Evolutionary conservation across 2,797 vertebrate species (phyloP).

Genomic region (Hoplostethus mediterraneus): DNA sequence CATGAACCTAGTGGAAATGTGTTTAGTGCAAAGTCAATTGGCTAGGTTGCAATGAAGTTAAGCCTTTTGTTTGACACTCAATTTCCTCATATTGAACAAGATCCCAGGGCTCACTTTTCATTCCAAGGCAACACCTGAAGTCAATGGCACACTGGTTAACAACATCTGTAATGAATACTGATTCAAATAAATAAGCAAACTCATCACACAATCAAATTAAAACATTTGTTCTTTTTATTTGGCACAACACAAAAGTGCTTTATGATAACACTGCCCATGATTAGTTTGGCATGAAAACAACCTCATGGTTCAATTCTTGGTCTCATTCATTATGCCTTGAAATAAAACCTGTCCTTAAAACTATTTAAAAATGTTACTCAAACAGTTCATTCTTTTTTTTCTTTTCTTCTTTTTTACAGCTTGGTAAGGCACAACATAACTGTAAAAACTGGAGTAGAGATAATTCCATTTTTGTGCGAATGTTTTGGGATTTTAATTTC

Average conservation of each 20-base stretch:
- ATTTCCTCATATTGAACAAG: too few species aligned
- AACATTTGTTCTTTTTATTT: slow-evolving; percentile 79
- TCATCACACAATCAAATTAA: slow-evolving; percentile 47
- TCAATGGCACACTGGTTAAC: too few species aligned
- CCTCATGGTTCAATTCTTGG: slow-evolving; percentile 49
- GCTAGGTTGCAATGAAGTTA: too few species aligned
- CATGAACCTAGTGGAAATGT: too few species aligned
- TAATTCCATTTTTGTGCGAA: slow-evolving; percentile 60
- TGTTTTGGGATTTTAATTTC: slow-evolving; percentile 40
- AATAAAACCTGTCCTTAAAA: slow-evolving; percentile 41
- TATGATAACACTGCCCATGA: slow-evolving; percentile 77
- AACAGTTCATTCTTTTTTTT: slow-evolving; percentile 9
- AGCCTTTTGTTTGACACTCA: too few species aligned
- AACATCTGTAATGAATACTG: not conserved
- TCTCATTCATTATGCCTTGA: slow-evolving; percentile 42
- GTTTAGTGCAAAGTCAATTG: too few species aligned
- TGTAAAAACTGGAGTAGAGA: slow-evolving; percentile 30
- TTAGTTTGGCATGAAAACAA: slow-evolving; percentile 71
- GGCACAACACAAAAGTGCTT: slow-evolving; percentile 86
- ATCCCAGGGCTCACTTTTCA: too few species aligned
- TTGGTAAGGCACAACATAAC: slow-evolving; percentile 52
- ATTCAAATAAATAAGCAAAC: slow-evolving; percentile 32
- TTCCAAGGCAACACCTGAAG: too few species aligned
- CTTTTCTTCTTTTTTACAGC: slow-evolving; percentile 19
- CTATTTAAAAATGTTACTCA: slow-evolving; percentile 35